Evolutionary conservation across 2,888 invertebrate species (phyloP), one percentile per base, ranked within the genome.

Genomic region (Noctua janthe): DNA sequence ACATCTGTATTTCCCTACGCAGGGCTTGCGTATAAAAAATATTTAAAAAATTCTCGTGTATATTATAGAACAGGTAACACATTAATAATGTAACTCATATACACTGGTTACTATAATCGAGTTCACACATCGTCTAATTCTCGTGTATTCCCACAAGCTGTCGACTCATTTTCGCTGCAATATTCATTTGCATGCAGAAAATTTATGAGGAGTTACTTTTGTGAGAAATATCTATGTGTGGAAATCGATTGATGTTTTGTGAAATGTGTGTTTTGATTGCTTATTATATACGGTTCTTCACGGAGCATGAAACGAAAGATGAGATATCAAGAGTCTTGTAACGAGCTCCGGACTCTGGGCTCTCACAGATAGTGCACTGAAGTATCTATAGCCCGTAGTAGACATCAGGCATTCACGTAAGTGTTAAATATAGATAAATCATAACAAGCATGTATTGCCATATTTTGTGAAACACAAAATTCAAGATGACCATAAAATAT

Each of bases 101-200:
- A 75, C 51, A 73, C 62, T 66, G 54, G n/a, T 49, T 77, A 51
- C 11, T 51, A 81, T 78, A 66, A 85, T 74, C 59, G 72, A 72
- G 87, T 89, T 88, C 90, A 88, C 84, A 89, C 71, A 84, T 86
- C 80, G 67, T 75, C 71, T 80, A 29, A 79, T 84, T 80, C 70
- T 70, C 43, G 69, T 59, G 62, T 74, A 78, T 89, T 88, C 88
- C 71, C 88, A 88, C 88, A 76, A 74, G 43, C 54, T 89, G 88
- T 84, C 88, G 67, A 54, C 80, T 72, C 75, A 76, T 88, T 81
- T 85, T 69, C 80, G 72, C 56, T 84, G 86, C 84, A 89, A 88
- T 78, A 43, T 83, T 54, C 81, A 88, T 88, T 88, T 88, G 86
- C 88, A 89, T 89, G 74, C 72, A 69, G 74, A 71, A 75, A 69